A percentile compares a stretch with the other conserved stretches of the same genome.
phyloP scores from a whole-genome alignment of 2,797 vertebrate species.

The Pithecia hirsuta region DNA sequence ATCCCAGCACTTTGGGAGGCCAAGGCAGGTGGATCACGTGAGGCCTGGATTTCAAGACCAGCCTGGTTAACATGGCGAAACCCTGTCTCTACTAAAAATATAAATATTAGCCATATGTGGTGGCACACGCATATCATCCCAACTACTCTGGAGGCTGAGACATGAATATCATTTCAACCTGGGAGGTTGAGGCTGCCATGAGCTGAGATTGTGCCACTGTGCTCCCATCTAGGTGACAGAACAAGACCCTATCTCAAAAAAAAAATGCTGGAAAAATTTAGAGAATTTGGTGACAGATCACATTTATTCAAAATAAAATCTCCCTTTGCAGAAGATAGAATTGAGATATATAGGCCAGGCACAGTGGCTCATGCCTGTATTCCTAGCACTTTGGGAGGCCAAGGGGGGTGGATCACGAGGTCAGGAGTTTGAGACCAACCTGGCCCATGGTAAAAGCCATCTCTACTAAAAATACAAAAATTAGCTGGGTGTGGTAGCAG shows the following conservation, averaged over 20 bases:
- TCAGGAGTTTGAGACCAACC: not conserved
- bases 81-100: not conserved
- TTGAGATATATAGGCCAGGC: not conserved
- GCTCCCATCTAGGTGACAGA: not conserved
- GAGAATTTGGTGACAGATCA: not conserved
- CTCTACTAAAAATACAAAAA: not conserved
- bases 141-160: not conserved
- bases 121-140: not conserved
- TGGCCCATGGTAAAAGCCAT: not conserved
- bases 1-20: not conserved
- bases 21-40: not conserved
- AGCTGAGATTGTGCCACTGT: not conserved
- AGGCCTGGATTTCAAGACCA: not conserved
- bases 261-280: not conserved
- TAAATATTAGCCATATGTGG: not conserved
- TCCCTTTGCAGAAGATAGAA: not conserved
- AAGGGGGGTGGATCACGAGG: not conserved
- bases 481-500: fast-evolving
- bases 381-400: not conserved
- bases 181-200: not conserved
- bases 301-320: not conserved
- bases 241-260: not conserved
- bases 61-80: not conserved
- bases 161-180: not conserved
- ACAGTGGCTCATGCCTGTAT: not conserved